These are phyloP conservation scores for Platyscapa corneri DNA, from an alignment of 1,140 invertebrate species.

Conservation along the genomic window DNA sequence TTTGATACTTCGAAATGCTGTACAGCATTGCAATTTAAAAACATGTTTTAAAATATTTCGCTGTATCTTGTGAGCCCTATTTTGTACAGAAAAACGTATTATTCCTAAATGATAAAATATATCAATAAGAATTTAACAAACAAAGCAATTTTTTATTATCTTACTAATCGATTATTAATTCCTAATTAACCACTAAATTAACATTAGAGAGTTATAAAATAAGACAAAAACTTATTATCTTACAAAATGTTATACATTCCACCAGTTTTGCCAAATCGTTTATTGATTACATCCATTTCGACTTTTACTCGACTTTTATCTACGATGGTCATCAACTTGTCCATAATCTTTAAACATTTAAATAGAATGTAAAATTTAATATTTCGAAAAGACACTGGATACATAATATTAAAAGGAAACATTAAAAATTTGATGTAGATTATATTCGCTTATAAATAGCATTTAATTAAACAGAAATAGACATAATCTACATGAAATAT, in stretches of 20 bases:
- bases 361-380: neutral
- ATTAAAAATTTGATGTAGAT: too few relatives aligned
- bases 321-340: constrained; percentile 51
- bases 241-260: constrained; percentile 62
- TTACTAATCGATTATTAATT: neutral
- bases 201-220: neutral
- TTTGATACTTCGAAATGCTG: neutral
- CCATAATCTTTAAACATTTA: constrained; percentile 55
- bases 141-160: neutral
- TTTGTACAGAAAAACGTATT: neutral
- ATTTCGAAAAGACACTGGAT: neutral
- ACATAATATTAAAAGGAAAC: too few relatives aligned
- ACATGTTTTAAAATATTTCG: neutral
- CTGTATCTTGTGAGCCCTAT: constrained; percentile 31
- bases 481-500: too few relatives aligned
- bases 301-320: constrained; percentile 39
- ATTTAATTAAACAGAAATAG: too few relatives aligned
- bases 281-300: constrained; percentile 51
- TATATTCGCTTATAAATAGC: too few relatives aligned
- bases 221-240: neutral
- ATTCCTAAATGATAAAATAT: neutral
- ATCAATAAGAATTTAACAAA: too few relatives aligned
- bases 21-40: neutral
- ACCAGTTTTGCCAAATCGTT: constrained; percentile 56
- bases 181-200: neutral